A percentile compares a stretch with the other conserved stretches of the same genome.
Conservation (phyloP, 2,797 vertebrate species). For the Rhinophrynus dorsalis region DNA sequence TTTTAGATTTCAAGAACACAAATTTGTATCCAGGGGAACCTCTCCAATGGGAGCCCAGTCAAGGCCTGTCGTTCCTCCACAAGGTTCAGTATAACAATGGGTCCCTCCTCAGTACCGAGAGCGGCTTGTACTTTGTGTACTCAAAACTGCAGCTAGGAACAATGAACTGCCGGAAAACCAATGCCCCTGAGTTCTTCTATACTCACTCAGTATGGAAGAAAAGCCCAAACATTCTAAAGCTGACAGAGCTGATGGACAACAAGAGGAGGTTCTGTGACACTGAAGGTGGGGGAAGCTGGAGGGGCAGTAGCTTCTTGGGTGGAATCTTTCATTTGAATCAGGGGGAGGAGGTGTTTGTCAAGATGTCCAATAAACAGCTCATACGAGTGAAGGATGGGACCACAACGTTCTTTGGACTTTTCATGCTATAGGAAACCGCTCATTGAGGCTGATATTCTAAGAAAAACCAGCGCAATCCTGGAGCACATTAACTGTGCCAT, state of each 20-base stretch:
- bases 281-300: constrained; percentile 36
- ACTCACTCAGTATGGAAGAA: constrained; percentile 56
- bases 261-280: constrained; percentile 43
- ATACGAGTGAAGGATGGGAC: constrained; percentile 48
- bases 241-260: constrained; percentile 54
- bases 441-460: too few species aligned
- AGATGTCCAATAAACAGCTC: constrained; percentile 28
- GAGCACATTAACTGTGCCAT: too few species aligned
- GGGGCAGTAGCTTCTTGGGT: constrained; percentile 60
- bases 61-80: constrained; percentile 57
- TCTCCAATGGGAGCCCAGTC: constrained; percentile 55
- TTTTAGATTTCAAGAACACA: background rate
- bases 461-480: too few species aligned
- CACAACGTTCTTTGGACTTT: constrained; percentile 60
- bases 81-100: constrained; percentile 55
- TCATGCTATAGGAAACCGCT: constrained; percentile 55
- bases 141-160: constrained; percentile 59
- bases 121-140: constrained; percentile 63
- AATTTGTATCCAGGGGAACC: background rate
- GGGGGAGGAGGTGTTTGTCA: constrained; percentile 55
- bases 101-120: constrained; percentile 48
- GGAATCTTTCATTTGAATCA: constrained; percentile 55
- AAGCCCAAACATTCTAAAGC: constrained; percentile 46
- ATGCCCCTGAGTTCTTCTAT: background rate
- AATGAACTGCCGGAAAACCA: constrained; percentile 22